phyloP scores from a whole-genome alignment of 2,113 vertebrate genomes.

The Stegastes partitus region DNA sequence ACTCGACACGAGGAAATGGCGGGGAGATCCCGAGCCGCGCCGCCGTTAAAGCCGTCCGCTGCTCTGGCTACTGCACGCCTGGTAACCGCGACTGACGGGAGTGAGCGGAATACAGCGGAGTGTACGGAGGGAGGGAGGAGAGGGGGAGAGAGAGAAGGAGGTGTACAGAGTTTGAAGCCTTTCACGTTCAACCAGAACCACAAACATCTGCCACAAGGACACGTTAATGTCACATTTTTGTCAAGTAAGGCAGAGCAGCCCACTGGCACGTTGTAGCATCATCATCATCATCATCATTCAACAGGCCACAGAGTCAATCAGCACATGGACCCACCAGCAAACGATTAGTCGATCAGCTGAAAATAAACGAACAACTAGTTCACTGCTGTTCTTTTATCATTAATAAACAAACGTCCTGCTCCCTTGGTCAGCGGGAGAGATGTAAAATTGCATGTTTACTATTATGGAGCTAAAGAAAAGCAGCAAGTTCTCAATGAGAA shows the following conservation, averaged over 20 bases:
- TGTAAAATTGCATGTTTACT: no score
- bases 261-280: slow-evolving; percentile 24
- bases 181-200: slow-evolving; percentile 34
- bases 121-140: slow-evolving; percentile 16
- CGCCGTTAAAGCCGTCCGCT: slow-evolving; percentile 44
- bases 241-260: slow-evolving; percentile 7
- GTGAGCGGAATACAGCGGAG: slow-evolving; percentile 46
- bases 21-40: slow-evolving; percentile 70
- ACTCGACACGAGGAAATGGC: slow-evolving; percentile 74
- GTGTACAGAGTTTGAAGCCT: slow-evolving; percentile 29
- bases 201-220: slow-evolving; percentile 54
- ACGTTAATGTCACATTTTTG: slow-evolving; percentile 41
- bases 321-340: background rate
- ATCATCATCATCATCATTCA: slow-evolving; percentile 17
- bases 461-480: no score
- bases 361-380: no score
- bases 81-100: slow-evolving; percentile 67
- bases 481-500: no score
- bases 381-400: no score
- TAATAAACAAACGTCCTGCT: no score
- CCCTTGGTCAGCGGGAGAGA: no score
- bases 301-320: slow-evolving; percentile 15
- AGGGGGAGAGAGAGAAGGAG: slow-evolving; percentile 17
- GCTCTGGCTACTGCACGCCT: slow-evolving; percentile 89
- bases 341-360: no score